Evolutionary conservation across 2,888 invertebrate genomes (phyloP).

Genomic region (Drosophila prostipennis): DNA sequence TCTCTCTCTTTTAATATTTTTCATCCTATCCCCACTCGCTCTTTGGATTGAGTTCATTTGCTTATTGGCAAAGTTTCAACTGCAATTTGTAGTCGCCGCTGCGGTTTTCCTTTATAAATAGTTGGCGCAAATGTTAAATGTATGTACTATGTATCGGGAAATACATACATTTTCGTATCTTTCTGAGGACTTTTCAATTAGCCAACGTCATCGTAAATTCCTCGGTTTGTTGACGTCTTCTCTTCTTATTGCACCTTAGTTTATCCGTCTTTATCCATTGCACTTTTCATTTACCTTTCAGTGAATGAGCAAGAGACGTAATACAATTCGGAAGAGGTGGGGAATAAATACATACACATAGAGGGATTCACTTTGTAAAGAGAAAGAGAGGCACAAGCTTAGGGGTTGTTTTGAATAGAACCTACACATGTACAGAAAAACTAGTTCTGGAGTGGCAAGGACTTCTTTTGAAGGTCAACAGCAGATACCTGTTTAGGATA

Average conservation of each 20-base stretch:
- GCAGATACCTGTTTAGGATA: background rate
- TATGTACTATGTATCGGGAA: background rate
- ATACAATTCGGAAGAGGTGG: background rate
- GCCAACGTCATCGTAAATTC: constrained; percentile 52
- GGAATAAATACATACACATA: background rate
- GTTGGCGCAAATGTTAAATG: constrained; percentile 45
- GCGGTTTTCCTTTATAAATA: constrained; percentile 59
- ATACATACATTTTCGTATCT: constrained; percentile 19
- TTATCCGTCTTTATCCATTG: background rate
- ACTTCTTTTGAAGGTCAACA: constrained; percentile 31
- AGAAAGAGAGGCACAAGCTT: constrained; percentile 10
- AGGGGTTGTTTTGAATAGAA: constrained; percentile 17
- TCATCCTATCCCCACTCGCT: background rate
- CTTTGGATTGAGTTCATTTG: constrained; percentile 35
- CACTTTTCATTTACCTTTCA: constrained; percentile 1
- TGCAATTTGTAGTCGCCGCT: constrained; percentile 57
- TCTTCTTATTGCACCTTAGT: constrained; percentile 1
- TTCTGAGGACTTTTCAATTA: constrained; percentile 41
- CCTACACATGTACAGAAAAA: background rate
- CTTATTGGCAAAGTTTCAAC: constrained; percentile 64
- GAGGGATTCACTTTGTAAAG: background rate
- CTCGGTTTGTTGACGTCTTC: constrained; percentile 52
- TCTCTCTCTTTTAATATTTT: constrained; percentile 11
- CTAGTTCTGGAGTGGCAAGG: constrained; percentile 30
- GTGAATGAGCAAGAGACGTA: constrained; percentile 1